Conservation (phyloP, 2,113 vertebrate species). For the Thryonomys swinderianus region DNA sequence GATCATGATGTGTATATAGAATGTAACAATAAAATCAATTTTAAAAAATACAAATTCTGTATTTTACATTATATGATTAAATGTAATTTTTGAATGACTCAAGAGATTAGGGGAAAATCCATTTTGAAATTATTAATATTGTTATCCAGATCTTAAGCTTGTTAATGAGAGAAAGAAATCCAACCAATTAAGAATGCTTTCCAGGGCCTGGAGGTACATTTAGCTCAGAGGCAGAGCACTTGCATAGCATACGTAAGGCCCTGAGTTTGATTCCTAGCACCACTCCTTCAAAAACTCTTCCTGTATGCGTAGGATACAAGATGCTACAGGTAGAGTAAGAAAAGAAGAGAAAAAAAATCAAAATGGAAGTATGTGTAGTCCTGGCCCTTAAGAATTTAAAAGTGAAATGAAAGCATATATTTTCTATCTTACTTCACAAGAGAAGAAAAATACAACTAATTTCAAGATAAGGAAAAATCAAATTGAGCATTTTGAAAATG, state of each 20-base stretch:
- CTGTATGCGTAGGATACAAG: neutral
- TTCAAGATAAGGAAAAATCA: constrained; percentile 29
- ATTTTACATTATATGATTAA: constrained; percentile 32
- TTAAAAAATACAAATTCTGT: neutral
- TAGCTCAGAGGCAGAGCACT: neutral
- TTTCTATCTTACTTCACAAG: neutral
- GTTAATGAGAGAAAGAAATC: neutral
- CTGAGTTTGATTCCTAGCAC: neutral
- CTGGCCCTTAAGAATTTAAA: neutral
- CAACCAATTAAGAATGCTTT: neutral
- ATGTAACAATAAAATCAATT: too few species aligned
- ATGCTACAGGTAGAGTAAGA: neutral
- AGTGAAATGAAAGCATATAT: neutral
- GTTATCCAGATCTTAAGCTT: constrained; percentile 37
- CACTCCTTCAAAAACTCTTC: neutral
- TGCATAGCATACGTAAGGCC: neutral
- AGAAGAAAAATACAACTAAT: constrained; percentile 21
- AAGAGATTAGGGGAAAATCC: constrained; percentile 30
- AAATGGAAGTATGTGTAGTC: constrained; percentile 17
- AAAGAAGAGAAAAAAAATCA: constrained; percentile 23
- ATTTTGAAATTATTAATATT: neutral
- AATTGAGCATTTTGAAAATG: constrained; percentile 29
- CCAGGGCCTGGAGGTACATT: neutral
- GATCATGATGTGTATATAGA: too few species aligned
- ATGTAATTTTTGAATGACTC: constrained; percentile 21